Evolutionary conservation across 2,113 vertebrate species (phyloP), one percentile per base, ranked within the genome.

Genomic region (human (Homo sapiens)): DNA sequence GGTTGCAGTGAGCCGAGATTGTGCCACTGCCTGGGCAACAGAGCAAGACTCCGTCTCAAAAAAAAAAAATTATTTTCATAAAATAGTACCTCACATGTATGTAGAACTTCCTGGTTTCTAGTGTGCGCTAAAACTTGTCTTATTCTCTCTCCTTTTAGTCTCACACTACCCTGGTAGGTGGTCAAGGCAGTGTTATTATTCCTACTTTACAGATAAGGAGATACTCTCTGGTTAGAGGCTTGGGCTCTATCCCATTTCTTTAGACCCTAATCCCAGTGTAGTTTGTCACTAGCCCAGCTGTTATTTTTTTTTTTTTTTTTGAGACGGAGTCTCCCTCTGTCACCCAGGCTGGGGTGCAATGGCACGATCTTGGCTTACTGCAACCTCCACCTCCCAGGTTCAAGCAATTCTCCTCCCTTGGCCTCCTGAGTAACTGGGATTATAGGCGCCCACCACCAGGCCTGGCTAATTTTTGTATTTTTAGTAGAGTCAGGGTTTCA

Each of bases 271-370:
- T 83, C 52, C 66, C 40, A 52, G 11, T 55, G n/a, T 90, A 84
- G 52, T 89, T 95, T 96, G 55, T 97, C 30, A 23, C 64, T 91
- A 93, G 27, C 57, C 57, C 83, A 78, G 17, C 38, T 95, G 3
- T 87, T 96, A 61, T 40, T 72, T 89, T 72, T 48, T 35, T 35
- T 32, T 66, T 32, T 68, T 16, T 68, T 68, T 68, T 35, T 68
- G 32, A 68, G 66, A 35, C 6, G 3, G 61, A 35, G 16, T 68
- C 32, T 68, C 32, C 3, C 32, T 68, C 14, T n/a, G 32, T 68
- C 7, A 1, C 32, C 66, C 32, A 68, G 66, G 66, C 6, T 68
- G 66, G 66, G 14, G 14, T 32, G 14, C 32, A 68, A 32, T 18
- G 66, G 66, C 32, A 35, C 14, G 16, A n/a, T 68, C 66, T 35